Evolutionary conservation across 2,888 invertebrate genomes (phyloP).

Genomic region (Trypoxylon attenuatum): DNA sequence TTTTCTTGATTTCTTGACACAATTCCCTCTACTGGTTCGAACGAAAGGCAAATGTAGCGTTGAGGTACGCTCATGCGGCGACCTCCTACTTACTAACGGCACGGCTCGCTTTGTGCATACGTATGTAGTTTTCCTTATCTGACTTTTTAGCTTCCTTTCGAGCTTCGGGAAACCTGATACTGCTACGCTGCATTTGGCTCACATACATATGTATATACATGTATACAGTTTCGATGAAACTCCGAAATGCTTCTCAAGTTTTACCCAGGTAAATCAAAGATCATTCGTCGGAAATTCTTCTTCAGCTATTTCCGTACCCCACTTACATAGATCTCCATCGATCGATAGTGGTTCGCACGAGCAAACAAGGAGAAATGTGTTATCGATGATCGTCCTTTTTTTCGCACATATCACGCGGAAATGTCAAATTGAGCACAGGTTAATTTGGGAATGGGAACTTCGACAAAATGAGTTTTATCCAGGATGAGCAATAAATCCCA

Average conservation of each 20-base stretch:
- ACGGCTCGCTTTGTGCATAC: slow-evolving; percentile 1
- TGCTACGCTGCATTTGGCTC: no score
- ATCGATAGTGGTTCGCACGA: slow-evolving; percentile 6
- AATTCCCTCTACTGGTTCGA: no score
- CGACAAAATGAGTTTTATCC: slow-evolving; percentile 6
- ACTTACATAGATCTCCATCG: slow-evolving; percentile 1
- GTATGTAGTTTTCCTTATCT: slow-evolving; percentile 12
- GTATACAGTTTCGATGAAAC: not conserved
- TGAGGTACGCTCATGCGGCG: no score
- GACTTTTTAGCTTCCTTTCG: slow-evolving; percentile 6
- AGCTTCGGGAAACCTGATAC: slow-evolving; percentile 4
- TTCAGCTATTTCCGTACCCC: not conserved
- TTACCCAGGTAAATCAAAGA: not conserved
- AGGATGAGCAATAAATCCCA: slow-evolving; percentile 30
- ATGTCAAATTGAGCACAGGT: slow-evolving; percentile 17
- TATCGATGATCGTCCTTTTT: not conserved
- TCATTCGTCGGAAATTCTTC: not conserved
- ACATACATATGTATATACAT: not conserved
- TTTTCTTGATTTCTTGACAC: no score
- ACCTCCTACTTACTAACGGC: no score
- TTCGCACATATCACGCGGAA: not conserved
- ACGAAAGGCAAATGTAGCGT: no score
- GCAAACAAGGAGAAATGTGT: not conserved
- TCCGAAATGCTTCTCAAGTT: not conserved
- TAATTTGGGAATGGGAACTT: not conserved